Base-by-base conservation (phyloP, 64 coral and sea anemone species). In the Stichodactyla helianthus region DNA sequence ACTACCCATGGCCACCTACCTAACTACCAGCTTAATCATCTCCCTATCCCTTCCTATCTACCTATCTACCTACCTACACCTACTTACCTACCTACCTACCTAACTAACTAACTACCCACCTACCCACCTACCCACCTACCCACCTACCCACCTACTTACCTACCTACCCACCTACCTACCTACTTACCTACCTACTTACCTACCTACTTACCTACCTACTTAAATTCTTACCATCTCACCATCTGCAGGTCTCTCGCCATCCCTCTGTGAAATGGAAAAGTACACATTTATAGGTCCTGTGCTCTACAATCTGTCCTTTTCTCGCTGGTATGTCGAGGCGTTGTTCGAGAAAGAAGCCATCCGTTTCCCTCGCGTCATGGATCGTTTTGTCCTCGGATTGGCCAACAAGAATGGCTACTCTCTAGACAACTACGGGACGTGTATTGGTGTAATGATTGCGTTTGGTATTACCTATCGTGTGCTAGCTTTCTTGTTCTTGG, bases 271-370 rank as follows among this genome's bases (percentile, higher is more conserved):
- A 44, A 87, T 92, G 85, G 19, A 83, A 14, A 57, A 82, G 5
- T 52, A 61, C 50, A 83, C 59, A 16, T 70, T 74, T 16, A 71
- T 92, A 16, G 85, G 84, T 11, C 85, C 78, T 31, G 9, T 70
- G 7, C 14, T 92, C 12, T 92, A 92, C 61, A 92, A 71, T 28
- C 62, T 92, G n/a, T 87, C 85, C 8, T 92, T 63, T 53, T 87
- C 50, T 0, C 85, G 90, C 61, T 92, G 90, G 90, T 79, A 82
- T 17, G 77, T 86, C 5, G 90, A 92, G 54, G 90, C 90, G 1
- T 12, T 92, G 22, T 92, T 92, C 44, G 90, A 92, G 23, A 92
- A 87, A 51, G 90, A 92, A 82, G 90, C 90, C 51, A 51, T 63
- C 27, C 87, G 77, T 52, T 88, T 80, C 77, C 87, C 87, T 51